These are phyloP conservation scores for Syritta pipiens DNA, from an alignment of 2,888 invertebrate genomes.

Conservation along the genomic window DNA sequence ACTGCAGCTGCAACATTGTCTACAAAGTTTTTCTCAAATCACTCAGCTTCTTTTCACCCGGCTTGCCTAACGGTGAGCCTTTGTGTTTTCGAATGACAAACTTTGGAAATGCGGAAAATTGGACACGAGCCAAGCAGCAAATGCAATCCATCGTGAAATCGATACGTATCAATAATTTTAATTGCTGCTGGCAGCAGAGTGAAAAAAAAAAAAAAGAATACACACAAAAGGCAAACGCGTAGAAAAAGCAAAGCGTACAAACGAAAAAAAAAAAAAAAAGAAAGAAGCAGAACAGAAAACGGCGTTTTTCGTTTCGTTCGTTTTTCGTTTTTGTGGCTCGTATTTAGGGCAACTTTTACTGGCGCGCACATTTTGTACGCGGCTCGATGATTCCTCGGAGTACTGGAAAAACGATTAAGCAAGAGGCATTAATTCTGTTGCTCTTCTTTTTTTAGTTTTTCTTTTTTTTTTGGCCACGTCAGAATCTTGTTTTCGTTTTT, in stretches of 20 bases:
- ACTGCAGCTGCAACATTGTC: too few species aligned
- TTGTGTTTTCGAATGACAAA: conserved; percentile 6
- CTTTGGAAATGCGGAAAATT: conserved; percentile 27
- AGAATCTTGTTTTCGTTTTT: too few species aligned
- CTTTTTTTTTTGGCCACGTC: too few species aligned
- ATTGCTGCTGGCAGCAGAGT: conserved; percentile 41
- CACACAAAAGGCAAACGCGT: not conserved
- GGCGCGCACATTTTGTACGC: conserved; percentile 33
- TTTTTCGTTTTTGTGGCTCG: conserved; percentile 35
- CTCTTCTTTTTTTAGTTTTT: too few species aligned
- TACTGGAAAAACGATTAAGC: conserved; percentile 67
- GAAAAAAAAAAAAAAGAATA: conserved; percentile 13
- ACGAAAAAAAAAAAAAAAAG: not conserved
- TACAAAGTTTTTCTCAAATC: too few species aligned
- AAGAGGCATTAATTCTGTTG: conserved; percentile 65
- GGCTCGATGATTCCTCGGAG: conserved; percentile 37
- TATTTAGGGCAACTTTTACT: conserved; percentile 68
- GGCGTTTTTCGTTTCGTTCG: conserved; percentile 9
- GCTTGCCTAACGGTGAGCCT: too few species aligned
- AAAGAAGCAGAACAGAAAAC: conserved; percentile 10
- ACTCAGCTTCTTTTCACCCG: too few species aligned
- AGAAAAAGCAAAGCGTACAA: not conserved
- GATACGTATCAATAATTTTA: conserved; percentile 57
- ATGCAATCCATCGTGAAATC: conserved; percentile 48
- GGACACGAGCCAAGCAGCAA: conserved; percentile 32